phyloP scores from a whole-genome alignment of 1,140 invertebrate species.

The Marisa cornuarietis region DNA sequence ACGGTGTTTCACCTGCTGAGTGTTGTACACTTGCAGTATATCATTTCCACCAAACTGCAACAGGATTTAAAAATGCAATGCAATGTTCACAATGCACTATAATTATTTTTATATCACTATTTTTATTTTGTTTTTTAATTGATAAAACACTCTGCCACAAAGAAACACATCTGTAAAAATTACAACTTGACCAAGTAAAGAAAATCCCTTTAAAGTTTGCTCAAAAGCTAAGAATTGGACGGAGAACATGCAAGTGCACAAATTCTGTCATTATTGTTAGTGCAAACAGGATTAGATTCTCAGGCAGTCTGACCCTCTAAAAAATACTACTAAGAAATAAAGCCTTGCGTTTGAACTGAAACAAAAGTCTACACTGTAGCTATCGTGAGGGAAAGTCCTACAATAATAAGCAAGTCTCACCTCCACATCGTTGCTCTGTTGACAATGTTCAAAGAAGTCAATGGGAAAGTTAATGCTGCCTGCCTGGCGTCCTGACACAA shows the following conservation, averaged over 20 bases:
- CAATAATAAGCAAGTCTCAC: conserved; percentile 28
- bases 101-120: no score
- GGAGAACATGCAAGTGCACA: no score
- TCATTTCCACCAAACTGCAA: conserved; percentile 89
- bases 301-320: no score
- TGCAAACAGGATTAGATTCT: no score
- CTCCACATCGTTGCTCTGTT: conserved; percentile 89
- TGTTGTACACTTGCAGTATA: conserved; percentile 93
- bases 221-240: no score
- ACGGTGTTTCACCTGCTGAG: conserved; percentile 91
- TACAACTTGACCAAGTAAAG: neutral
- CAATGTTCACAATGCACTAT: no score
- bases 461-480: conserved; percentile 81
- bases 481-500: conserved; percentile 48
- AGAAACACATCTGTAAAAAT: neutral
- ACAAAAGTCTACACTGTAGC: neutral
- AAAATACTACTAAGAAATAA: neutral
- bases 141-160: neutral
- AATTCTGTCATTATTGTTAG: no score
- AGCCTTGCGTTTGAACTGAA: neutral
- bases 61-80: neutral
- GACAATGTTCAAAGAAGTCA: conserved; percentile 97
- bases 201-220: no score
- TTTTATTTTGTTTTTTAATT: no score
- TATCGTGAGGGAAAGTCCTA: neutral